A percentile compares a stretch with the other conserved stretches of the same genome.
phyloP scores from a whole-genome alignment of 2,113 vertebrate species.

The Limanda limanda region DNA sequence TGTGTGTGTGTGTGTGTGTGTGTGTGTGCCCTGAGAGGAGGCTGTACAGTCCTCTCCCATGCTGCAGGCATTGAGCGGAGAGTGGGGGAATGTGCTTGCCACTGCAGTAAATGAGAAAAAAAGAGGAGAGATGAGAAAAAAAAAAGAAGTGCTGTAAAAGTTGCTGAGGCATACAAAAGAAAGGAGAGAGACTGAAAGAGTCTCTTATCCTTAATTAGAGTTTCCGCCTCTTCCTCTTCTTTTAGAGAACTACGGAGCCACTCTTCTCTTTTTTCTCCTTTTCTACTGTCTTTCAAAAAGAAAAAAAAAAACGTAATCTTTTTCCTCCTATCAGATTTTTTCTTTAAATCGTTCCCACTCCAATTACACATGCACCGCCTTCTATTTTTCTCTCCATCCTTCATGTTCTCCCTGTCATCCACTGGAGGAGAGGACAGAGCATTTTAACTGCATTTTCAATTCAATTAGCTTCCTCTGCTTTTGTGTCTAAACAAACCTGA shows the following conservation, averaged over 20 bases:
- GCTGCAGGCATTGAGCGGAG: conserved; percentile 71
- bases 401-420: conserved; percentile 16
- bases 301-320: conserved; percentile 8
- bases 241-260: conserved; percentile 42
- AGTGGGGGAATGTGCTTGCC: conserved; percentile 75
- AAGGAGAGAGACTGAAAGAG: conserved; percentile 68
- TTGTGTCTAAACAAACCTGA: conserved; percentile 1
- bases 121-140: conserved; percentile 49
- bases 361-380: conserved; percentile 2
- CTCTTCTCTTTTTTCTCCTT: not conserved
- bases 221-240: conserved; percentile 62
- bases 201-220: conserved; percentile 80
- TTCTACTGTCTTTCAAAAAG: conserved; percentile 23
- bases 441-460: not conserved
- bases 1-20: conserved; percentile 5
- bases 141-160: conserved; percentile 71
- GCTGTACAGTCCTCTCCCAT: conserved; percentile 60
- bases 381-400: not conserved
- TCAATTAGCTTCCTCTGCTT: not conserved
- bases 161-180: conserved; percentile 81
- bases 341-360: not conserved
- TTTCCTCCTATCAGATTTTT: not conserved
- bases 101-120: conserved; percentile 77
- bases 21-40: conserved; percentile 59
- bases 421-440: not conserved